Evolutionary conservation across 2,797 vertebrate genomes (phyloP).

Genomic region (Odontamblyopus rebecca): DNA sequence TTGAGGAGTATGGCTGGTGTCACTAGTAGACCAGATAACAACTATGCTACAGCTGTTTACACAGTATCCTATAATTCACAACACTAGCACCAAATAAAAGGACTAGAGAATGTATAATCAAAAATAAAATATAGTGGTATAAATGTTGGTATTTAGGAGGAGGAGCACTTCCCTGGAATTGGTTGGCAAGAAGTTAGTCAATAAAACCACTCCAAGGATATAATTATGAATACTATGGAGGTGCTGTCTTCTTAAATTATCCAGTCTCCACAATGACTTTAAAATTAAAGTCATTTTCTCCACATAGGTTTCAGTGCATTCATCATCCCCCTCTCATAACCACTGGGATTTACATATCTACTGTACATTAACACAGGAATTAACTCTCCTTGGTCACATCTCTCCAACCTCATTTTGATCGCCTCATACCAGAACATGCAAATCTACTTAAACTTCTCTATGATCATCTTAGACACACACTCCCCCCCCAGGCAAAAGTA

Average conservation of each 20-base stretch:
- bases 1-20: too few species aligned
- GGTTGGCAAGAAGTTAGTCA: not conserved
- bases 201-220: not conserved
- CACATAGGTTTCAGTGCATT: not conserved
- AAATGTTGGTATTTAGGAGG: not conserved
- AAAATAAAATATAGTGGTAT: not conserved
- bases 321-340: not conserved
- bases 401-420: slow-evolving; percentile 5
- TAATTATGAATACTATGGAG: not conserved
- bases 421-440: not conserved
- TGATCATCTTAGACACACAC: not conserved
- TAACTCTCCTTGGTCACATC: slow-evolving; percentile 1
- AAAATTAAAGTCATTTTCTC: slow-evolving; percentile 1
- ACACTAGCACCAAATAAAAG: not conserved
- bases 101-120: not conserved
- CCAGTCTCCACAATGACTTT: not conserved
- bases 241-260: slow-evolving; percentile 3
- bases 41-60: too few species aligned
- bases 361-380: not conserved
- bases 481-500: not conserved
- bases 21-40: too few species aligned
- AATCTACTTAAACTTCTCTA: not conserved
- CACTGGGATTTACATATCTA: slow-evolving; percentile 3
- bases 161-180: not conserved
- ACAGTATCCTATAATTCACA: not conserved